Evolutionary conservation across 1,140 invertebrate genomes (phyloP).

Genomic region (Drosophila subobscura): DNA sequence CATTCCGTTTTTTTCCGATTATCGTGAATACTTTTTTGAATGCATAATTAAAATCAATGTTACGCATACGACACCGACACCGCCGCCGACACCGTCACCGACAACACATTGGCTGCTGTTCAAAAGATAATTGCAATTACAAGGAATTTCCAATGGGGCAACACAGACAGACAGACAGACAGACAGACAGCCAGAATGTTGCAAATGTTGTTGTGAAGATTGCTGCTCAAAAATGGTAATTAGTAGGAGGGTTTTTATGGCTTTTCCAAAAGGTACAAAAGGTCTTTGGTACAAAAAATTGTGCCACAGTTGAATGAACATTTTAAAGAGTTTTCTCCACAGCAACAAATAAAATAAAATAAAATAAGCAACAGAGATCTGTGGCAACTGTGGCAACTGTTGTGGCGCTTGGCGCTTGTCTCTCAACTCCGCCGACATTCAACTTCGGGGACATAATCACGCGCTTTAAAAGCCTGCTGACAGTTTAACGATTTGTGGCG

Average conservation of each 20-base stretch:
- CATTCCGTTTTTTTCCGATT: conserved; percentile 31
- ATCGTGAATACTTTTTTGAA: conserved; percentile 42
- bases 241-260: neutral
- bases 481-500: conserved; percentile 82
- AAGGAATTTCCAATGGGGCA: conserved; percentile 32
- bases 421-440: conserved; percentile 45
- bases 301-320: no score
- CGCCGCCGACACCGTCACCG: no score
- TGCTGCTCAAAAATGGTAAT: conserved; percentile 31
- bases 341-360: no score
- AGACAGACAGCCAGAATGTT: conserved; percentile 37
- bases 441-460: conserved; percentile 72
- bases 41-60: conserved; percentile 76
- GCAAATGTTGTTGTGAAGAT: conserved; percentile 22
- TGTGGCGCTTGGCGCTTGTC: conserved; percentile 44
- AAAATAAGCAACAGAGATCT: neutral
- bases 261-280: neutral
- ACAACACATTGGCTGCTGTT: conserved; percentile 46
- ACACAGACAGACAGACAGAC: conserved; percentile 35
- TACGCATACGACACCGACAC: conserved; percentile 64
- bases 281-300: neutral
- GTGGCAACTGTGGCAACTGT: conserved; percentile 36
- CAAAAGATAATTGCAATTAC: conserved; percentile 63
- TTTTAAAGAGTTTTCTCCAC: no score
- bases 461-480: conserved; percentile 78